Base-by-base conservation (phyloP, 2,888 invertebrate genomes). In the Cantharis rustica region DNA sequence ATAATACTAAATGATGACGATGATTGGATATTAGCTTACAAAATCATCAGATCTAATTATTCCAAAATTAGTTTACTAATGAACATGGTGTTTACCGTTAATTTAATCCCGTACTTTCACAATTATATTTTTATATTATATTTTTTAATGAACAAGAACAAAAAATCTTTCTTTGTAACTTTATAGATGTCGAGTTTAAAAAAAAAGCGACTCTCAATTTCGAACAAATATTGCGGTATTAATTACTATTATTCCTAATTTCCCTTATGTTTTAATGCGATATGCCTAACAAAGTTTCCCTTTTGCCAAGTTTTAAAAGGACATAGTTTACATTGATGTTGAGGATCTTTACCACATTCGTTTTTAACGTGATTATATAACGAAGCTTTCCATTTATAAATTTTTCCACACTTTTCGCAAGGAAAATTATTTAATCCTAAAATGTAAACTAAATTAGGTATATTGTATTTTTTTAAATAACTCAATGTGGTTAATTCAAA, bases 281-380 rank as follows among this genome's bases (percentile, higher is more conserved):
- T 16, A 23, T 73, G 73, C 10, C 69, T 61, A 27, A 61, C 61
- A 11, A 74, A 63, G 16, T 74, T 69, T 62, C 64, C 64, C 23
- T 74, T 69, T 47, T 68, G 63, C 73, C 82, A 80, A 64, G 80
- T 82, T 73, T 76, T 80, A 23, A 76, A 77, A 7, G 76, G 75
- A 72, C 82, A 83, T 2, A 81, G 70, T 7, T 80, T 79, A 74
- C 83, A 83, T 68, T 79, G 73, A 72, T 81, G 82, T 27, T 83
- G 80, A 10, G 80, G 75, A 16, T 75, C 73, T 70, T 86, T 84
- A 3, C 87, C 87, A 71, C 88, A 88, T 77, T 88, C 88, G 79
- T 85, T 86, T 63, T 76, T 71, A n/a, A 72, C 31, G 74, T 79
- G 79, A 63, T 74, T 79, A 16, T 62, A 20, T 10, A 79, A 68